A percentile compares a stretch with the other conserved stretches of the same genome.
These are phyloP conservation scores for Drosophila infuscata DNA, from an alignment of 2,888 invertebrate species.

Conservation along the genomic window DNA sequence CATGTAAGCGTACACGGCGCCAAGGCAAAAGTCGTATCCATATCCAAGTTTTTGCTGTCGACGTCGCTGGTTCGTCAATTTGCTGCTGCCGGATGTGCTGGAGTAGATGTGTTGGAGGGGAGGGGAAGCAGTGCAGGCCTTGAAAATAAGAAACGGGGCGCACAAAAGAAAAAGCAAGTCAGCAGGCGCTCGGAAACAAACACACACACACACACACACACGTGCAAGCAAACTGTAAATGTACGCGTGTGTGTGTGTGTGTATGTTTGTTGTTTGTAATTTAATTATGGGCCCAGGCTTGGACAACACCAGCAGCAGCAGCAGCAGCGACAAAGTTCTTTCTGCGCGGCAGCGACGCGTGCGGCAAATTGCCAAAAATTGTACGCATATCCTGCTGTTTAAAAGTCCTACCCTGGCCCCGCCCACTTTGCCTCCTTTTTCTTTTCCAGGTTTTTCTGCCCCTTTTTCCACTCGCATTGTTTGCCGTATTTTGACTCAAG, in stretches of 20 bases:
- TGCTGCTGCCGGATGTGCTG: constrained; percentile 52
- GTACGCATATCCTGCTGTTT: constrained; percentile 81
- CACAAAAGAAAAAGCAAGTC: constrained; percentile 71
- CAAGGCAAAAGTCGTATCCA: constrained; percentile 53
- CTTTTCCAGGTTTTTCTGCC: constrained; percentile 63
- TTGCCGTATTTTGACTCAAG: constrained; percentile 74
- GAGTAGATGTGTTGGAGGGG: neutral
- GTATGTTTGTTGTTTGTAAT: constrained; percentile 66
- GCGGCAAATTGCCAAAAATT: constrained; percentile 80
- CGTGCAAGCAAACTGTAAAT: constrained; percentile 18
- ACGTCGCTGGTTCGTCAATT: constrained; percentile 35
- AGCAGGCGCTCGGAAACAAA: constrained; percentile 66
- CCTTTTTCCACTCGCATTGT: constrained; percentile 48
- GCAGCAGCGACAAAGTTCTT: constrained; percentile 35
- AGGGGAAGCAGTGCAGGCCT: constrained; percentile 53
- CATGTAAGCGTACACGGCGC: constrained; percentile 37
- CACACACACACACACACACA: constrained; percentile 44
- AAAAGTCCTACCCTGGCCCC: constrained; percentile 60
- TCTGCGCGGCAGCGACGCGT: constrained; percentile 45
- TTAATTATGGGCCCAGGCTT: constrained; percentile 73
- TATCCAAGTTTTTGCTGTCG: constrained; percentile 48
- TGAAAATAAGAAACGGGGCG: constrained; percentile 46
- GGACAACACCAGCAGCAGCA: constrained; percentile 14
- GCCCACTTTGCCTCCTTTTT: constrained; percentile 1
- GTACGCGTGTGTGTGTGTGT: constrained; percentile 19